Conservation (phyloP, 1,140 invertebrate genomes). For the Myzus persicae region DNA sequence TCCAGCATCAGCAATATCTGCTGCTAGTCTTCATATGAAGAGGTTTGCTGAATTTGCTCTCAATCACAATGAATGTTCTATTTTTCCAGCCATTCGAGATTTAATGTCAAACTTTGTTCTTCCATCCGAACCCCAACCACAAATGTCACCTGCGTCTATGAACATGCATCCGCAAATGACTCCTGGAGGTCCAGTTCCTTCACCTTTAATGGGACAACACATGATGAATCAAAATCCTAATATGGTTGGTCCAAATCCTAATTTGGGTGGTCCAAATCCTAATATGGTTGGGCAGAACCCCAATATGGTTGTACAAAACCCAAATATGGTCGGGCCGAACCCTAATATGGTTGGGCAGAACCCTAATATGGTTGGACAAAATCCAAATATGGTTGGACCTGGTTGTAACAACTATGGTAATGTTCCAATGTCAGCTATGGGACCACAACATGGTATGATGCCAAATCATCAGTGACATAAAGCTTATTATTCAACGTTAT, state of each 20-base stretch:
- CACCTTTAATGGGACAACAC: constrained; percentile 54
- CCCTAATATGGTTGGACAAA: constrained; percentile 38
- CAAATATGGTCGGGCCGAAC: constrained; percentile 26
- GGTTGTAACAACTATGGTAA: constrained; percentile 50
- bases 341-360: constrained; percentile 42
- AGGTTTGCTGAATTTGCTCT: constrained; percentile 70
- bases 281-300: constrained; percentile 45
- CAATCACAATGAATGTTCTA: constrained; percentile 78
- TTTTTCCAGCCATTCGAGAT: constrained; percentile 88
- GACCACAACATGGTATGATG: constrained; percentile 56
- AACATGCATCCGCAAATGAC: constrained; percentile 47
- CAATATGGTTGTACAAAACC: constrained; percentile 33
- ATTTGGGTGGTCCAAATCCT: constrained; percentile 38
- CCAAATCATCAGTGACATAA: constrained; percentile 52
- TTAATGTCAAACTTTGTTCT: constrained; percentile 80
- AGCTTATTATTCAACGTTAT: constrained; percentile 29
- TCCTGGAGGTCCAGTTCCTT: constrained; percentile 44
- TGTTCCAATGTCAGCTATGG: constrained; percentile 54
- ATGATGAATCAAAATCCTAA: constrained; percentile 55
- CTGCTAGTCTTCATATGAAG: constrained; percentile 74
- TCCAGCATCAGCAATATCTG: constrained; percentile 70
- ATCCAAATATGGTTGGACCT: constrained; percentile 50
- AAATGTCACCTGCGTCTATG: constrained; percentile 56
- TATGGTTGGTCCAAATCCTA: constrained; percentile 47
- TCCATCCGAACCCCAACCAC: constrained; percentile 72